A percentile compares a stretch with the other conserved stretches of the same genome.
Conservation (phyloP, 2,113 vertebrate genomes). For the Vulpes vulpes region DNA sequence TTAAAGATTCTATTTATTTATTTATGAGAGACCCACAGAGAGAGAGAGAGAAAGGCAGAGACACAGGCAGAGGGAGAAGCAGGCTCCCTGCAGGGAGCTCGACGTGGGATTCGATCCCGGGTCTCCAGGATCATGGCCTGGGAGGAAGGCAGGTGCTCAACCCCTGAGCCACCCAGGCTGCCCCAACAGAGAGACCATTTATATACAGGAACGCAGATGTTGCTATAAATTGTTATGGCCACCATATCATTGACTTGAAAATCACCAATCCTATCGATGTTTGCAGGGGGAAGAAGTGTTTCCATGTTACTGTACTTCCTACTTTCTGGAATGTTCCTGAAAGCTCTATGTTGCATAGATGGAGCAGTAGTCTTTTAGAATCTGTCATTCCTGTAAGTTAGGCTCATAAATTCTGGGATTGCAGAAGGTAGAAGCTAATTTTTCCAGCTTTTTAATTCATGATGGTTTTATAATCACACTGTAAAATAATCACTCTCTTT, state of each 20-base stretch:
- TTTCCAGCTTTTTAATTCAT: constrained; percentile 81
- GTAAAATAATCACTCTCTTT: constrained; percentile 78
- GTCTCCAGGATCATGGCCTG: no score
- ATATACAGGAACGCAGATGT: background rate
- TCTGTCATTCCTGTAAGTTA: constrained; percentile 64
- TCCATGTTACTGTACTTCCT: background rate
- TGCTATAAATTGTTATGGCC: background rate
- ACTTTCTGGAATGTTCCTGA: constrained; percentile 52
- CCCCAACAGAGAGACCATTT: background rate
- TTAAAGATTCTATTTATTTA: no score
- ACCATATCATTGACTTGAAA: background rate
- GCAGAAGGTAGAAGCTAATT: constrained; percentile 81
- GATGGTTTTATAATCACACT: constrained; percentile 85
- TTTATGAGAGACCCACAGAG: no score
- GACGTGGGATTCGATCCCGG: no score
- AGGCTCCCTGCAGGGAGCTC: no score
- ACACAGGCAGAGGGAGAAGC: no score
- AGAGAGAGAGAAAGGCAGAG: no score
- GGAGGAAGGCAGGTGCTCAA: no score
- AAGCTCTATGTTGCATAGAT: constrained; percentile 44
- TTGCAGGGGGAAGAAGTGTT: background rate
- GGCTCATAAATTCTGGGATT: constrained; percentile 74
- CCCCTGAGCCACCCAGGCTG: no score
- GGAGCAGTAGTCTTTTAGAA: constrained; percentile 61
- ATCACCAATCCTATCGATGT: background rate